phyloP scores from a whole-genome alignment of 1,140 invertebrate species.

The Trinorchestia longiramus region DNA sequence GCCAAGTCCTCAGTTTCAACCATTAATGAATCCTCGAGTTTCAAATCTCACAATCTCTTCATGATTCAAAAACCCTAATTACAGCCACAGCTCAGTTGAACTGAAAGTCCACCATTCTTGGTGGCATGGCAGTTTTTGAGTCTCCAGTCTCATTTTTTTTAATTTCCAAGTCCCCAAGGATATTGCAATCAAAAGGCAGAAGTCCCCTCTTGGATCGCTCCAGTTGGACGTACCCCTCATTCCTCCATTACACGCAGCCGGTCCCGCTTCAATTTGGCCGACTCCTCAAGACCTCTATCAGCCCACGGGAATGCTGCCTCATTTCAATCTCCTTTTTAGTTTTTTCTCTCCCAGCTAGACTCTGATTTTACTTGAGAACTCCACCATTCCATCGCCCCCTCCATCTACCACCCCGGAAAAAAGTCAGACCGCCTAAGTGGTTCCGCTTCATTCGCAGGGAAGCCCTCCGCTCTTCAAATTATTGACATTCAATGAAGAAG shows the following conservation, averaged over 20 bases:
- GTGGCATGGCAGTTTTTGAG: background rate
- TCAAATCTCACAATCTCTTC: background rate
- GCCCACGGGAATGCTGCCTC: background rate
- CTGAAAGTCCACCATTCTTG: background rate
- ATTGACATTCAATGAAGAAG: background rate
- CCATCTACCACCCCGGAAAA: background rate
- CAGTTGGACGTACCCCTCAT: background rate
- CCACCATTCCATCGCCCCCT: background rate
- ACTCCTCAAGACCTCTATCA: background rate
- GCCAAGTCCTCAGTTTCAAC: too few relatives aligned
- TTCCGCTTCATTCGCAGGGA: background rate
- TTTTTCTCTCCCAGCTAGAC: background rate
- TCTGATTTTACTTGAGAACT: background rate
- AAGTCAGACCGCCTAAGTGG: slow-evolving; percentile 5
- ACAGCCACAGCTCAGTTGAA: background rate
- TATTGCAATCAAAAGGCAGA: background rate
- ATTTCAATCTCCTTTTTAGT: slow-evolving; percentile 1
- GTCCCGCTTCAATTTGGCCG: background rate
- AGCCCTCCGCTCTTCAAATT: background rate
- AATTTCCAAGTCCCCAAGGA: background rate
- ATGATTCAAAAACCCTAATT: background rate
- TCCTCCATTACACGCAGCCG: background rate
- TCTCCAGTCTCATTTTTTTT: background rate
- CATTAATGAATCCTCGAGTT: background rate
- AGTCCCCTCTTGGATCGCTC: background rate